These are phyloP conservation scores for Miichthys miiuy DNA, from an alignment of 2,797 vertebrate genomes.

Conservation along the genomic window DNA sequence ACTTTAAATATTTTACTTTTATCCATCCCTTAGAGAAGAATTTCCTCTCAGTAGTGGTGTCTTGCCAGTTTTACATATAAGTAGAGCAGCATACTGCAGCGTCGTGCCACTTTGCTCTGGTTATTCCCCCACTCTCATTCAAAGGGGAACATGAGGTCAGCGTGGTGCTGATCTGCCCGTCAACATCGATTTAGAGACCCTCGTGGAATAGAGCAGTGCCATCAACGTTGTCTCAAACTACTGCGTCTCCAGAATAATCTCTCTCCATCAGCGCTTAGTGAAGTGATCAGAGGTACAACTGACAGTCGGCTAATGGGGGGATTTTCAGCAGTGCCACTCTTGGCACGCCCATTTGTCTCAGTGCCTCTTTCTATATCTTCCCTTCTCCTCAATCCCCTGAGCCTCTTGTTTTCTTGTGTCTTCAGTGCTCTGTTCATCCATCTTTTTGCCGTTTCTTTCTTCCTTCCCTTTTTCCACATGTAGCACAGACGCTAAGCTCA, in stretches of 20 bases:
- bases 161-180: constrained; percentile 67
- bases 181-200: constrained; percentile 65
- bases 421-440: background rate
- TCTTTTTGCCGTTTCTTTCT: background rate
- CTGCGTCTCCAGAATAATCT: constrained; percentile 66
- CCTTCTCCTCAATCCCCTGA: constrained; percentile 16
- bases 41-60: background rate
- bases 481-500: background rate
- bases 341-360: constrained; percentile 40
- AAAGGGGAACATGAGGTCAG: constrained; percentile 60
- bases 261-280: constrained; percentile 66
- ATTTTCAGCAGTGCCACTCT: constrained; percentile 55
- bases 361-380: constrained; percentile 33
- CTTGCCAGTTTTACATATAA: background rate
- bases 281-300: constrained; percentile 79
- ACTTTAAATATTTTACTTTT: constrained; percentile 26
- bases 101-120: constrained; percentile 10
- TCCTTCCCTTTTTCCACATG: background rate
- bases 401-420: constrained; percentile 21
- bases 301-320: constrained; percentile 73
- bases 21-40: background rate
- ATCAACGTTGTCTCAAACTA: constrained; percentile 33
- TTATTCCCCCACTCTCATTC: constrained; percentile 27
- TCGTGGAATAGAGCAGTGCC: constrained; percentile 63
- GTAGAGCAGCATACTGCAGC: background rate